Percentiles rank a stretch among this genome's conserved stretches.
These are phyloP conservation scores for Luscinia luscinia DNA, from an alignment of 2,797 vertebrate species.

Conservation along the genomic window DNA sequence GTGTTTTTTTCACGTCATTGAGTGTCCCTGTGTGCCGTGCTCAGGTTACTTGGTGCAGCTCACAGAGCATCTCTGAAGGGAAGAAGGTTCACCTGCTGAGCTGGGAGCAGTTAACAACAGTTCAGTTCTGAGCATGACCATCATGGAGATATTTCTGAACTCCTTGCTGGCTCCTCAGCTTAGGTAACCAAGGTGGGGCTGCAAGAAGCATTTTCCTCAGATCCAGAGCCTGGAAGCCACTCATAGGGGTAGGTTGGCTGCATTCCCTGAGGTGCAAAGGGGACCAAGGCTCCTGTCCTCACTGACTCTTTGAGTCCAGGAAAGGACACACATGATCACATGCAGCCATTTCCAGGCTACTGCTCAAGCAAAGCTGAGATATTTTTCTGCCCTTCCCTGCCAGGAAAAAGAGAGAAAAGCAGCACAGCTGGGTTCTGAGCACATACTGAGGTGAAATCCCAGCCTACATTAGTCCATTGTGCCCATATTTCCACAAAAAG, in stretches of 20 bases:
- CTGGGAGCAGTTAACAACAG: not conserved
- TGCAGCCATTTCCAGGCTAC: not conserved
- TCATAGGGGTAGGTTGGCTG: not conserved
- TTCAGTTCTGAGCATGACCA: not conserved
- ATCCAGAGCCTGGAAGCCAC: not conserved
- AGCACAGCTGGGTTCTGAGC: not conserved
- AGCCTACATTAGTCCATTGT: not conserved
- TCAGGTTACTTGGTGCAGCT: accelerated
- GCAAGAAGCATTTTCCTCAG: not conserved
- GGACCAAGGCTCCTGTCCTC: not conserved
- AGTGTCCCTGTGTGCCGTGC: not conserved
- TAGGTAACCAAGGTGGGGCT: not conserved
- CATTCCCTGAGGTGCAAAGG: not conserved
- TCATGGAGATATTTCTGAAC: not conserved
- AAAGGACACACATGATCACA: too few relatives aligned
- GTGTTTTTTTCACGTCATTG: not conserved
- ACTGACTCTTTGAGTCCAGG: not conserved
- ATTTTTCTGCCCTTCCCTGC: not conserved
- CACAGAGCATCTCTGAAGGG: accelerated
- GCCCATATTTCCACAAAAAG: not conserved
- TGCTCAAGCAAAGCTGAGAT: not conserved
- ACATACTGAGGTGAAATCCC: not conserved
- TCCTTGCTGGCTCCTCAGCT: not conserved
- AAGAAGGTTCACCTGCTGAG: not conserved
- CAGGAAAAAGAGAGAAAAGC: not conserved